These are phyloP conservation scores for Petroica traversi DNA, from an alignment of 2,113 vertebrate species.

Conservation along the genomic window DNA sequence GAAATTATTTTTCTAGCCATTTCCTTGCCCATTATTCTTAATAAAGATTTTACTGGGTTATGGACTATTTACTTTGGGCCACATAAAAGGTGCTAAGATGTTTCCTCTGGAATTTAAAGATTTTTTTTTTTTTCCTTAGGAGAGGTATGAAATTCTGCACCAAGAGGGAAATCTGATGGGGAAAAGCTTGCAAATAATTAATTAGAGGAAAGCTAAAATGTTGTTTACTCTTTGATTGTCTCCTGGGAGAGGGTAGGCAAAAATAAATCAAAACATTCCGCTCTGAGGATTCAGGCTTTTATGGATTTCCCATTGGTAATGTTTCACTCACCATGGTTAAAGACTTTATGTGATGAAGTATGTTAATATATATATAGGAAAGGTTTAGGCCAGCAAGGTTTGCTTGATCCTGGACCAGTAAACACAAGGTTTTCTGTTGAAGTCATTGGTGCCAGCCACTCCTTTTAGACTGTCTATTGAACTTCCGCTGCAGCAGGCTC, in stretches of 20 bases:
- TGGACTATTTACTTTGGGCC: conserved; percentile 69
- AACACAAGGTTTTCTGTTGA: conserved; percentile 20
- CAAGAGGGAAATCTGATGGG: conserved; percentile 8
- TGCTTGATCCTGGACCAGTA: conserved; percentile 32
- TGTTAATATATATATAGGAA: not conserved
- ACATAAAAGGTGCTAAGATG: conserved; percentile 50
- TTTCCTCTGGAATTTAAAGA: conserved; percentile 64
- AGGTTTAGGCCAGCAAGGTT: not conserved
- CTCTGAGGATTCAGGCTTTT: not conserved
- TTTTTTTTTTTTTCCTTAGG: conserved; percentile 1
- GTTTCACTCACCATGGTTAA: not conserved
- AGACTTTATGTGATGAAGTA: not conserved
- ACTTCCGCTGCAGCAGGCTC: not conserved
- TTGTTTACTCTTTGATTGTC: conserved; percentile 28
- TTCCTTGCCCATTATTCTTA: conserved; percentile 68
- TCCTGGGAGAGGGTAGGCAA: not conserved
- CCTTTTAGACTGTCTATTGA: not conserved
- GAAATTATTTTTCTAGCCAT: conserved; percentile 72
- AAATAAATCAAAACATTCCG: conserved; percentile 17
- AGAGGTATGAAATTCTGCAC: conserved; percentile 31
- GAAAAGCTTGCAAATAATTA: conserved; percentile 39
- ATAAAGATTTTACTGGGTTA: conserved; percentile 71
- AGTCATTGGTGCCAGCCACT: not conserved
- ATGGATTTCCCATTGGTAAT: conserved; percentile 38
- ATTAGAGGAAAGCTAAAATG: not conserved